These are phyloP conservation scores for Spodoptera litura DNA, from an alignment of 1,140 invertebrate genomes.

Conservation along the genomic window DNA sequence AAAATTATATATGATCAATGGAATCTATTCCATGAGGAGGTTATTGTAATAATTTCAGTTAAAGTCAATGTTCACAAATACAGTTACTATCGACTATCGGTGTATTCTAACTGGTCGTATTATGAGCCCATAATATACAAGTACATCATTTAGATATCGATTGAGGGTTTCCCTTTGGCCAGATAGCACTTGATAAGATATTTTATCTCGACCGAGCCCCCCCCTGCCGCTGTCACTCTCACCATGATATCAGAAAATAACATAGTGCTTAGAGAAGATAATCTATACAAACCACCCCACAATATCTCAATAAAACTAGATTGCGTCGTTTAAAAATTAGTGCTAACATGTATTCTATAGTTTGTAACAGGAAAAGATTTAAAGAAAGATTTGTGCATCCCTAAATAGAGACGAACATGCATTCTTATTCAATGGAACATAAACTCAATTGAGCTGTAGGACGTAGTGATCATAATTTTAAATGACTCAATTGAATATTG, in stretches of 20 bases:
- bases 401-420: conserved; percentile 1
- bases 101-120: conserved; percentile 27
- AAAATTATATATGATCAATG: too few species aligned
- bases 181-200: conserved; percentile 75
- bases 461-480: too few species aligned
- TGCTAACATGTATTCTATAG: neutral
- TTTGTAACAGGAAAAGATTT: neutral
- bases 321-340: neutral
- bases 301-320: neutral
- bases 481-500: too few species aligned
- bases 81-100: neutral
- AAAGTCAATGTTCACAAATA: neutral
- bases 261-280: conserved; percentile 56
- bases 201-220: conserved; percentile 69
- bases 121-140: conserved; percentile 41
- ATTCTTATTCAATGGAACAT: conserved; percentile 2
- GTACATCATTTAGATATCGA: conserved; percentile 58
- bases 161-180: conserved; percentile 66
- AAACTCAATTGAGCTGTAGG: neutral
- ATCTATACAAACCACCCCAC: neutral
- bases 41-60: neutral
- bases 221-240: conserved; percentile 62
- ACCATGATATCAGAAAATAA: conserved; percentile 57
- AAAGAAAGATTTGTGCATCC: neutral
- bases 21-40: neutral